These are phyloP conservation scores for Cyclophora albipunctata DNA, from an alignment of 2,888 invertebrate genomes.

Conservation along the genomic window DNA sequence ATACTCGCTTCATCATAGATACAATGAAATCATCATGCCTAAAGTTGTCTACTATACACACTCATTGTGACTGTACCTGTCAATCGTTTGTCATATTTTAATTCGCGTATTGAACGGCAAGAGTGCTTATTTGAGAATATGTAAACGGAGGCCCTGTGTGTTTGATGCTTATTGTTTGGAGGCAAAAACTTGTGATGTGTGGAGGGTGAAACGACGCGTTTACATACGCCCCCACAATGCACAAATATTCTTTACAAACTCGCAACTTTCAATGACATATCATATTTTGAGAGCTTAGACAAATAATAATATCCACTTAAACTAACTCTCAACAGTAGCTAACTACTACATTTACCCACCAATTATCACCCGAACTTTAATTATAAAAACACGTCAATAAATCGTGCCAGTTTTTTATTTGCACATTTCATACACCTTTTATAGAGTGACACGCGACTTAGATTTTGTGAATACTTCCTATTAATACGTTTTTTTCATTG, in stretches of 20 bases:
- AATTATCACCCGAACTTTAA: too few relatives aligned
- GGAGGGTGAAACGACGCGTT: slow-evolving; percentile 16
- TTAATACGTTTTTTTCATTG: slow-evolving; percentile 54
- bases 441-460: slow-evolving; percentile 48
- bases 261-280: slow-evolving; percentile 26
- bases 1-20: too few relatives aligned
- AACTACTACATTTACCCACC: too few relatives aligned
- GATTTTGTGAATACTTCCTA: slow-evolving; percentile 43
- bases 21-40: too few relatives aligned
- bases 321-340: too few relatives aligned
- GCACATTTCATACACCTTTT: slow-evolving; percentile 1
- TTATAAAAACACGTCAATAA: too few relatives aligned
- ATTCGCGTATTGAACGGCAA: slow-evolving; percentile 43
- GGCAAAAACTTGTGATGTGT: slow-evolving; percentile 56
- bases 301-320: neutral
- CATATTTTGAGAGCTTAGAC: slow-evolving; percentile 15
- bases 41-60: slow-evolving; percentile 10
- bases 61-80: slow-evolving; percentile 50
- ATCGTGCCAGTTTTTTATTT: neutral
- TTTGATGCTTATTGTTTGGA: slow-evolving; percentile 51
- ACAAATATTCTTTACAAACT: slow-evolving; percentile 11
- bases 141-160: slow-evolving; percentile 40
- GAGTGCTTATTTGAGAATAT: slow-evolving; percentile 48
- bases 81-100: slow-evolving; percentile 48
- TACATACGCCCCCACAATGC: slow-evolving; percentile 29